phyloP scores from a whole-genome alignment of 2,797 vertebrate species.

The Propithecus perrieri region DNA sequence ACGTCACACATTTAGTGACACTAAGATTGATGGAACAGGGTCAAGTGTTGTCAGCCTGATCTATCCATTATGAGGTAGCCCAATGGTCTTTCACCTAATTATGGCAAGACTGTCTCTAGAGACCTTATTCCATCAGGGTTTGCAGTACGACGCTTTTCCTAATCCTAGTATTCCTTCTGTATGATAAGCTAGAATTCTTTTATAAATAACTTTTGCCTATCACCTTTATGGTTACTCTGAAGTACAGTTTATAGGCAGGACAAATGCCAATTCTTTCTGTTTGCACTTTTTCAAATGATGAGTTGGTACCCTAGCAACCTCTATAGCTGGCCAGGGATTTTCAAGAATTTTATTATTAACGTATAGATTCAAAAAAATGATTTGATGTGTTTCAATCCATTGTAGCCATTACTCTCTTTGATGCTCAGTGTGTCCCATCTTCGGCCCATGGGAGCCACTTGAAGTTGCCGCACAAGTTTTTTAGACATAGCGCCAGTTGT shows the following conservation, averaged over 20 bases:
- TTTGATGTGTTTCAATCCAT: neutral
- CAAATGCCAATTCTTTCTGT: neutral
- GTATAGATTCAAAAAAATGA: neutral
- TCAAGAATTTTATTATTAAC: neutral
- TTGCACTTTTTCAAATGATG: neutral
- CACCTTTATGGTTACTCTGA: neutral
- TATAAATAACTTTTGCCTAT: neutral
- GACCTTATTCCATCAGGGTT: neutral
- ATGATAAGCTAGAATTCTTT: neutral
- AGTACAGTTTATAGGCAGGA: neutral
- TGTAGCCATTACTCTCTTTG: neutral
- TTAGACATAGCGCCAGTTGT: neutral
- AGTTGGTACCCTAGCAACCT: neutral
- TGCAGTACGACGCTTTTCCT: neutral
- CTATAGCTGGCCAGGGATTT: neutral
- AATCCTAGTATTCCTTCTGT: neutral
- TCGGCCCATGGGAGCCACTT: neutral
- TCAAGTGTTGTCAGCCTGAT: too few relatives aligned
- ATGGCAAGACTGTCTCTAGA: neutral
- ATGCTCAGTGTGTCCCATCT: neutral
- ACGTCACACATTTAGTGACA: fast-evolving
- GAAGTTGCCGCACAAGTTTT: neutral
- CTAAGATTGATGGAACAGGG: fast-evolving
- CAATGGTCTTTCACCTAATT: neutral
- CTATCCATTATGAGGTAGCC: neutral